phyloP scores from a whole-genome alignment of 2,888 invertebrate species.

The Spialia ferax region DNA sequence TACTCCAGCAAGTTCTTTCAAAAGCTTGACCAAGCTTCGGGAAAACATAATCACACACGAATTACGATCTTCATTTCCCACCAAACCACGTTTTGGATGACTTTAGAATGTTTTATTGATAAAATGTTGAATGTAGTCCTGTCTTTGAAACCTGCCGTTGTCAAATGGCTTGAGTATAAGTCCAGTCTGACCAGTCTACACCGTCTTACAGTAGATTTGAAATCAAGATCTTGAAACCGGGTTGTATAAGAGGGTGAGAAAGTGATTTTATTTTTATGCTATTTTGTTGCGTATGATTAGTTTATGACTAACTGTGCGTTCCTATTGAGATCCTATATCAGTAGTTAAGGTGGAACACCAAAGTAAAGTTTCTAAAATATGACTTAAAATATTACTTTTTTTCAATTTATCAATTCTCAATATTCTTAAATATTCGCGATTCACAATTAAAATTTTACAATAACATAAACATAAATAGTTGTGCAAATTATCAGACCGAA shows the following conservation, averaged over 20 bases:
- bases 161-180: neutral
- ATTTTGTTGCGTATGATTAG: neutral
- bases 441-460: no score
- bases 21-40: conserved; percentile 37
- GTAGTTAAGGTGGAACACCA: no score
- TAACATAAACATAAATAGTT: no score
- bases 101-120: conserved; percentile 24
- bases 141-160: conserved; percentile 40
- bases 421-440: no score
- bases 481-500: no score
- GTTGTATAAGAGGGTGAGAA: conserved; percentile 25
- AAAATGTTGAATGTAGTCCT: no score
- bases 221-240: conserved; percentile 13
- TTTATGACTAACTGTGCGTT: no score
- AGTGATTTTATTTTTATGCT: neutral
- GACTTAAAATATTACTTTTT: no score
- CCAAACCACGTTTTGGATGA: conserved; percentile 34
- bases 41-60: conserved; percentile 10
- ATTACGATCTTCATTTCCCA: conserved; percentile 41
- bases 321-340: no score
- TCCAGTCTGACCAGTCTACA: conserved; percentile 21
- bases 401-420: no score
- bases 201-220: conserved; percentile 17
- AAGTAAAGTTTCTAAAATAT: no score
- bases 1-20: conserved; percentile 7